phyloP scores from a whole-genome alignment of 2,113 vertebrate species.

The Cacatua alba region DNA sequence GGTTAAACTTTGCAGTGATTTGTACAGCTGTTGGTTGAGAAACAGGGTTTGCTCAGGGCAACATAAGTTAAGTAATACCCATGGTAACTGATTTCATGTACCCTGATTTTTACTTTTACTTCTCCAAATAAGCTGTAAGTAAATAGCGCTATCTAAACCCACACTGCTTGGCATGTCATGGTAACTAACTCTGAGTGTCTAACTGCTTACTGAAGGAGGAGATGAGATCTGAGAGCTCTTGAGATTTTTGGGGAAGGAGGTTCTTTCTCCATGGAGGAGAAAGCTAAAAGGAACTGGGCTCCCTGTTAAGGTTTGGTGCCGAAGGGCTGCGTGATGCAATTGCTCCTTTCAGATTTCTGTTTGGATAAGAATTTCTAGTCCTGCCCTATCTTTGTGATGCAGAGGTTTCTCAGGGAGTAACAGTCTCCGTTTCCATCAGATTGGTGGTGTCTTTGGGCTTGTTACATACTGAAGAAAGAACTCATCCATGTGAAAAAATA shows the following conservation, averaged over 20 bases:
- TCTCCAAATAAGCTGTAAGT: neutral
- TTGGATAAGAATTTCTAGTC: neutral
- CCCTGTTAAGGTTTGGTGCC: neutral
- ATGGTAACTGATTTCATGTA: neutral
- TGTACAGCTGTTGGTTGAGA: neutral
- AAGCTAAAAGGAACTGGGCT: neutral
- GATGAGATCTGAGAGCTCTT: neutral
- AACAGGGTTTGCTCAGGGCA: neutral
- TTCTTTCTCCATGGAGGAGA: neutral
- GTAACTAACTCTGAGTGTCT: neutral
- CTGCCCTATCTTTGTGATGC: neutral
- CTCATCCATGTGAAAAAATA: neutral
- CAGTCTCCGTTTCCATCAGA: neutral
- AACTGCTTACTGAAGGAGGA: neutral
- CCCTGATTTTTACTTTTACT: neutral
- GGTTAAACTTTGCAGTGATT: neutral
- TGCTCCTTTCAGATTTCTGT: neutral
- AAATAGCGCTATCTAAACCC: neutral
- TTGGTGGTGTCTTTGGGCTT: neutral
- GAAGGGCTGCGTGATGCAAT: neutral
- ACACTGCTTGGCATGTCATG: neutral
- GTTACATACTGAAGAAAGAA: neutral
- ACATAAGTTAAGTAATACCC: neutral
- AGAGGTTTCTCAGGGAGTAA: neutral
- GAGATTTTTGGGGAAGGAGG: neutral